Evolutionary conservation across 2,888 invertebrate genomes (phyloP), one percentile per base, ranked within the genome.

Genomic region (Capitulum mitella): DNA sequence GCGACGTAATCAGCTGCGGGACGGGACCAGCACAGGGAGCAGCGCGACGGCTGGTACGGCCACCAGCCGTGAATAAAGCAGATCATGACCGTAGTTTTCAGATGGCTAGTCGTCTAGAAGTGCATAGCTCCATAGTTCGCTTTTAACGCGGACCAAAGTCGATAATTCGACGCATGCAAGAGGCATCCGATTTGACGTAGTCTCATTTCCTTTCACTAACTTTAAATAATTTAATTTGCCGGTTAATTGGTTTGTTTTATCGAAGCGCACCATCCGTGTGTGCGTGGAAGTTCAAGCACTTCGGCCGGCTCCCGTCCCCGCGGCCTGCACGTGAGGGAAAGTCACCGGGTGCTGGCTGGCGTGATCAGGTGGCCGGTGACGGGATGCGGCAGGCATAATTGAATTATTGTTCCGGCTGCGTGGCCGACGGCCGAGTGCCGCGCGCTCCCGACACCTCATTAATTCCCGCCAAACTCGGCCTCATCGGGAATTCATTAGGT

Each of bases 321-420:
- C 1, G 22, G 26, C 54, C 58, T 51, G 58, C 58, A 58, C 58
- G 58, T 58, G 58, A n/a, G 10, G 58, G n/a, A 58, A 58, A 58
- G n/a, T n/a, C 29, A n/a, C 12, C 14, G n/a, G 43, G 43, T 8
- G 43, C 43, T 5, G 43, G 51, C 26, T 5, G 26, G 19, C 26
- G 6, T 26, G 51, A 19, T 14, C 51, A 51, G 12, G 51, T 29
- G 58, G n/a, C 29, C 29, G 58, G n/a, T n/a, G 58, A 58, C 58
- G 29, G 29, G 58, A 58, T 58, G 58, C 26, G 58, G 29, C 58
- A 3, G 58, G n/a, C n/a, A 58, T 58, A 58, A 58, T 58, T n/a
- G 58, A 58, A 58, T 58, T 58, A 58, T 58, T 58, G 58, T 58
- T 58, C 58, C n/a, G 58, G n/a, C n/a, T 29, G 58, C 58, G 58